Evolutionary conservation across 2,797 vertebrate species (phyloP).

Genomic region (Myiotriccus ornatus): DNA sequence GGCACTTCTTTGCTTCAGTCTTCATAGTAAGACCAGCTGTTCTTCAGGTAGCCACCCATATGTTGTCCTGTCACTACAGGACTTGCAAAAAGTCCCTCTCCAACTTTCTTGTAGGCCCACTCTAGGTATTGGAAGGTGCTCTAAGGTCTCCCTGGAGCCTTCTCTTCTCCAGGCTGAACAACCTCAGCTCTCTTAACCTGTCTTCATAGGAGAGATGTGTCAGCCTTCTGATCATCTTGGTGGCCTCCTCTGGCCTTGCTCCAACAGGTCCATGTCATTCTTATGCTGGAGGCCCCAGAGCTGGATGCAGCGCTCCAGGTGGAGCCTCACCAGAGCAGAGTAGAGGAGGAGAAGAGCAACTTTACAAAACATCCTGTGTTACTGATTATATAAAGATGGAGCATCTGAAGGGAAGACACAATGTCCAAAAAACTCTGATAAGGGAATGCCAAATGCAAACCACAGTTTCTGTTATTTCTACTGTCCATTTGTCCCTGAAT

Average conservation of each 20-base stretch:
- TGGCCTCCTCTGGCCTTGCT: not conserved
- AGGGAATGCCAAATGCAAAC: not conserved
- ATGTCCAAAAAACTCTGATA: not conserved
- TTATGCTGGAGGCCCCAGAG: accelerated
- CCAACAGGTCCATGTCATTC: not conserved
- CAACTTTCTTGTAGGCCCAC: not conserved
- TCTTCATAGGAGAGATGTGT: not conserved
- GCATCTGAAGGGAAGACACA: not conserved
- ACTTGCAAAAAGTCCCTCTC: not conserved
- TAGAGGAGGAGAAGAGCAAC: not conserved
- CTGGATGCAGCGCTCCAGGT: not conserved
- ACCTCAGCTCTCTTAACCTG: not conserved
- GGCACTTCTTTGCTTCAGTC: not conserved
- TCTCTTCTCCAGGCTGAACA: not conserved
- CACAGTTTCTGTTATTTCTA: not conserved
- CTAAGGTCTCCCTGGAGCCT: not conserved
- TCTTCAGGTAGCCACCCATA: not conserved
- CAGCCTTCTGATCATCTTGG: not conserved
- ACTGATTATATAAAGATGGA: not conserved
- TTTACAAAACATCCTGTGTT: not conserved
- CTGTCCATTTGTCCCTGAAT: not conserved
- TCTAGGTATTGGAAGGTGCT: not conserved
- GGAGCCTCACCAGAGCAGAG: too few species aligned
- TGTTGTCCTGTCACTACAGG: not conserved
- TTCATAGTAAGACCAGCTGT: not conserved